Base-by-base conservation (phyloP, 2,888 invertebrate species). In the Seira musarum region DNA sequence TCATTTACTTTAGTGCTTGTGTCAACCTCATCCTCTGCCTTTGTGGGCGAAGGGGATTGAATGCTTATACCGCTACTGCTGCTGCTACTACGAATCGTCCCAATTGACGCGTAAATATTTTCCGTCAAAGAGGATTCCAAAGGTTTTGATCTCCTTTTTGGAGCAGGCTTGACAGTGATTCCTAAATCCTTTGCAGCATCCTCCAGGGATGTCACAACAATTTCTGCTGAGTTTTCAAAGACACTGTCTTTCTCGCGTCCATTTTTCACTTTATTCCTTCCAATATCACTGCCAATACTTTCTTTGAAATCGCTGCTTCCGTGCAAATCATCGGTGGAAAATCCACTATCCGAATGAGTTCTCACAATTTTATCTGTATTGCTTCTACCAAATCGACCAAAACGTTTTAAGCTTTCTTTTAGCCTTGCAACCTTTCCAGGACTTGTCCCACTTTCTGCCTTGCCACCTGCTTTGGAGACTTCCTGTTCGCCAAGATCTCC, bases 351-450 rank as follows among this genome's bases (percentile, higher is more conserved):
- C 22, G 82, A 75, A 40, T 79, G 75, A 8, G 78, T 65, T 19
- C 82, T 57, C 2, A 83, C 60, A 30, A 82, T 80, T 75, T 80
- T 83, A n/a, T 84, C 84, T 0, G 82, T 76, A 63, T 81, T 80
- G 24, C 76, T 81, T 24, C 84, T 66, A 1, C 84, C 84, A 74
- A 84, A 84, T 1, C 84, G 61, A 3, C 84, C 84, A 61, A 84
- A 84, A 67, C 77, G 53, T 60, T 81, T 80, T 0, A 84, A 68
- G 35, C 80, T 84, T 22, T 84, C 84, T 24, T 84, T 84, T 3
- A 84, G 30, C 24, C 84, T 75, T 2, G 82, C 82, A 8, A 84
- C 84, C 66, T 84, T 84, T 66, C 84, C 82, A 10, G 84, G 82
- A 64, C 76, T 82, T 17, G 73, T 76, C 21, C 82, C 84, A 8